A percentile compares a stretch with the other conserved stretches of the same genome.
phyloP scores from a whole-genome alignment of 2,888 invertebrate genomes.

The Patella caerulea region DNA sequence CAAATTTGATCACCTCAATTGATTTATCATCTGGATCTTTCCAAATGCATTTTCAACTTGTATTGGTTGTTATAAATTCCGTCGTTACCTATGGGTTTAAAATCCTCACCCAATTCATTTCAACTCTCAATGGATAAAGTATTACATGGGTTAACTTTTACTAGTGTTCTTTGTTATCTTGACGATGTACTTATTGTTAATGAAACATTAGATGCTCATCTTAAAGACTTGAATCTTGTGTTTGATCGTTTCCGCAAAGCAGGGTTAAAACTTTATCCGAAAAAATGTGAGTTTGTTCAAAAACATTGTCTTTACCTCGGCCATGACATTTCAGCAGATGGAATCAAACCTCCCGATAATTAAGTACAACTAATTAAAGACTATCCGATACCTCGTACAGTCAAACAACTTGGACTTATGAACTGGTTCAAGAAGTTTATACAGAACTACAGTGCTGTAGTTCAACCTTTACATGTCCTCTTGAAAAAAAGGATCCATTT shows the following conservation, averaged over 20 bases:
- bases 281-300: constrained; percentile 27
- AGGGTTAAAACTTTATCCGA: constrained; percentile 30
- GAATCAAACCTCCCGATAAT: constrained; percentile 16
- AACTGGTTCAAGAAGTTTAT: constrained; percentile 34
- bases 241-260: constrained; percentile 20
- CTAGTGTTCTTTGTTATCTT: constrained; percentile 32
- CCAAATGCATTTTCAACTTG: constrained; percentile 18
- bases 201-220: constrained; percentile 25
- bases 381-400: constrained; percentile 17
- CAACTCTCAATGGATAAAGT: constrained; percentile 28
- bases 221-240: constrained; percentile 25
- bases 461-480: constrained; percentile 14
- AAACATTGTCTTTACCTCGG: constrained; percentile 23
- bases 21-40: constrained; percentile 39
- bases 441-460: constrained; percentile 24
- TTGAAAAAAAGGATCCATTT: constrained; percentile 18
- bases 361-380: constrained; percentile 12
- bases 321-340: constrained; percentile 26
- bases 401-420: constrained; percentile 29
- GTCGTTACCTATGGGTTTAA: constrained; percentile 26
- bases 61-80: constrained; percentile 9
- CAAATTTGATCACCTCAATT: constrained; percentile 34
- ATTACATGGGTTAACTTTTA: constrained; percentile 29
- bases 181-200: constrained; percentile 36
- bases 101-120: constrained; percentile 18